Percentiles rank a stretch among this genome's conserved stretches.
phyloP scores from a whole-genome alignment of 2,797 vertebrate genomes.

The Rhinichthys osculus region DNA sequence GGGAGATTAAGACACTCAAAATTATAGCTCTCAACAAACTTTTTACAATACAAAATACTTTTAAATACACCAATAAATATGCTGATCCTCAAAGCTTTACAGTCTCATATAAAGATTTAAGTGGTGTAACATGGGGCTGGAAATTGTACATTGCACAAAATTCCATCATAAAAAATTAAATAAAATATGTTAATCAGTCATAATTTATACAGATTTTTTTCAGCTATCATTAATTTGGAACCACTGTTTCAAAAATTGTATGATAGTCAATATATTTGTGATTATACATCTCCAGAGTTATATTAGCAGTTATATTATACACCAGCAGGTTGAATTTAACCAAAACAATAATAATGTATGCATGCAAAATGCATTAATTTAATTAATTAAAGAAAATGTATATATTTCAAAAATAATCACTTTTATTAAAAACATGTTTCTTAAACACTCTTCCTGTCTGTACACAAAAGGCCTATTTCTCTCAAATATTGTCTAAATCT shows the following conservation, averaged over 20 bases:
- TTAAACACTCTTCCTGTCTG: neutral
- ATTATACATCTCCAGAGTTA: neutral
- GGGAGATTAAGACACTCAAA: conserved; percentile 28
- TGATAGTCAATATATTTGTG: neutral
- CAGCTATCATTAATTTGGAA: neutral
- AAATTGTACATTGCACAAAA: neutral
- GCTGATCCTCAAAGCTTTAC: conserved; percentile 23
- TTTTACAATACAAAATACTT: neutral
- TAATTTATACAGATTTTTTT: neutral
- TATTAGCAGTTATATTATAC: neutral
- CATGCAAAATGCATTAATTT: neutral
- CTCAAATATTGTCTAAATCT: too few species aligned
- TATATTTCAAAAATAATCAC: neutral
- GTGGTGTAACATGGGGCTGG: neutral
- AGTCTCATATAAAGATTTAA: neutral
- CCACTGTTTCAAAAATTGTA: neutral
- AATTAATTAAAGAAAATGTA: neutral
- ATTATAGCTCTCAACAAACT: conserved; percentile 40
- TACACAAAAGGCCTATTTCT: too few species aligned
- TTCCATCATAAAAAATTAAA: neutral
- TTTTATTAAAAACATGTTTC: neutral
- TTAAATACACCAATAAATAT: conserved; percentile 27
- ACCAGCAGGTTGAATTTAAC: neutral
- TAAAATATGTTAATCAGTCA: neutral
- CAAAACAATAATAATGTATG: neutral